Base-by-base conservation (phyloP, 2,113 vertebrate species). In the Pseudopipra pipra region DNA sequence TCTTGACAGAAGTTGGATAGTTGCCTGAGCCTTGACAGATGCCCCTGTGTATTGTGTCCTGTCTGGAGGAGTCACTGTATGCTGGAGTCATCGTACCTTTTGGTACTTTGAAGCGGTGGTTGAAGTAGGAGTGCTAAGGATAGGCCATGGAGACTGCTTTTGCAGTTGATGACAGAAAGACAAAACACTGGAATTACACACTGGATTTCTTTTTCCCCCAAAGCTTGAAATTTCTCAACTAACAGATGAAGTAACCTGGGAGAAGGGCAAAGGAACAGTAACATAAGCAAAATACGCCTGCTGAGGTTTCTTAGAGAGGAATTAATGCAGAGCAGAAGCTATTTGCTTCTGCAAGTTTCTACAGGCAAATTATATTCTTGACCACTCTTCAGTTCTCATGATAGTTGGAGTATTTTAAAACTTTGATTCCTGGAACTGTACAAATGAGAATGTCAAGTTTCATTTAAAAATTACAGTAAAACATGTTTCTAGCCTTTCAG, bases 351-450 rank as follows among this genome's bases (percentile, higher is more conserved):
- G 68, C 77, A 56, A 10, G 59, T 87, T 96, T 89, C 68, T 90
- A 18, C 23, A 23, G 33, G 74, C 68, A 75, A 59, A 73, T 93
- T 55, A 39, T 70, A 59, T 91, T 94, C 87, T 91, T 93, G 85
- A 93, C 90, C 72, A 78, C 61, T 93, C 85, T 91, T 89, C 51
- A 73, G 67, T 79, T 95, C 65, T 94, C 37, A 9, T 71, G 75
- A 55, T 61, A 93, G 51, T 12, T 80, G 31, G 24, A 67, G 35
- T 62, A 80, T 63, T 94, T 88, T 76, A 84, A 86, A 86, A 82
- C 68, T 54, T 39, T 37, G 6, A 41, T 88, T 94, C 59, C 73
- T 88, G 47, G 47, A 94, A 70, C 47, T 70, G 27, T 66, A 35
- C 62, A 73, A 88, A 63, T 77, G 55, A 77, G 41, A 90, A 78